Conservation (phyloP, 35 echinoderm and acorn worm species). For the Acanthaster planci region DNA sequence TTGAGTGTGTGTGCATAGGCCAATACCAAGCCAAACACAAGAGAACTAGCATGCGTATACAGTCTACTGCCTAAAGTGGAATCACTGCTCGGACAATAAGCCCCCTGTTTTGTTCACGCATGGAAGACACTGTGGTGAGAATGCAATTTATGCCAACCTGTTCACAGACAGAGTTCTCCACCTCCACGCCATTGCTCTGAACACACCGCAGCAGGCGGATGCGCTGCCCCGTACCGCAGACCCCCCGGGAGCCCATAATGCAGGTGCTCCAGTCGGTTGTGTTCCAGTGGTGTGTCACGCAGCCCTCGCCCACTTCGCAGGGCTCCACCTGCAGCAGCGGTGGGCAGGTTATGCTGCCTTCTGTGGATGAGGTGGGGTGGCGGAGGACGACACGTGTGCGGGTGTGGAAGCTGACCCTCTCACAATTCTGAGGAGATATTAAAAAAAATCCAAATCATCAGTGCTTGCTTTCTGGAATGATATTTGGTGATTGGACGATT, state of each 20-base stretch:
- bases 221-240: constrained; percentile 69
- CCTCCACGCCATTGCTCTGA: constrained; percentile 47
- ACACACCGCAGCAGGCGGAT: constrained; percentile 59
- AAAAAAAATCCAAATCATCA: too few relatives aligned
- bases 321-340: constrained; percentile 51
- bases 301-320: constrained; percentile 60
- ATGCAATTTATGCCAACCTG: constrained; percentile 27
- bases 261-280: constrained; percentile 65
- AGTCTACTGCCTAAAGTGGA: too few relatives aligned
- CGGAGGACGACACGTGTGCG: constrained; percentile 58
- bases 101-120: too few relatives aligned
- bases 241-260: constrained; percentile 39
- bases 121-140: too few relatives aligned
- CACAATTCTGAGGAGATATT: constrained; percentile 55
- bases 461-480: too few relatives aligned
- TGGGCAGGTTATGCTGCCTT: constrained; percentile 30
- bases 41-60: too few relatives aligned
- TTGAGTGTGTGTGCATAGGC: too few relatives aligned
- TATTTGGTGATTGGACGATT: too few relatives aligned
- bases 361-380: constrained; percentile 18
- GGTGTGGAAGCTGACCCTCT: constrained; percentile 34
- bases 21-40: too few relatives aligned
- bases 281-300: constrained; percentile 79
- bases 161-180: constrained; percentile 60
- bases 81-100: too few relatives aligned